A percentile compares a stretch with the other conserved stretches of the same genome.
Evolutionary conservation across 1,140 invertebrate species (phyloP).

Genomic region (Bombyx mandarina): DNA sequence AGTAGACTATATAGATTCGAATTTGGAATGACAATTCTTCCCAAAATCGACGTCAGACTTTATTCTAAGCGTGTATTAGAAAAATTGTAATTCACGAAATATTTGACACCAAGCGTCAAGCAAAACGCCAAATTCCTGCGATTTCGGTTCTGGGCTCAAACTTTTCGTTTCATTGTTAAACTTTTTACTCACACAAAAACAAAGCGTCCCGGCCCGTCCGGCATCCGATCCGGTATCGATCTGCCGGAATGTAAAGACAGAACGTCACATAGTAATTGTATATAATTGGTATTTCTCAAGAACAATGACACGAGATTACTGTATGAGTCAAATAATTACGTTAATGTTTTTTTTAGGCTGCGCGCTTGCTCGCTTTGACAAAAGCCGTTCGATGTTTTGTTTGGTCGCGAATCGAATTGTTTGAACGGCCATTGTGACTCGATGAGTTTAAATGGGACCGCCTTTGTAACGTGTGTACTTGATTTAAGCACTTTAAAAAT

Average conservation of each 20-base stretch:
- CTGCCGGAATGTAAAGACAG: conserved; percentile 41
- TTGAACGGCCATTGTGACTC: neutral
- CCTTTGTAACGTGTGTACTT: too few relatives aligned
- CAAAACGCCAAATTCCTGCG: neutral
- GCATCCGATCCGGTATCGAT: conserved; percentile 51
- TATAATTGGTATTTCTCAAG: conserved; percentile 69
- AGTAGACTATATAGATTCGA: too few relatives aligned
- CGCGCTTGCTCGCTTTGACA: conserved; percentile 42
- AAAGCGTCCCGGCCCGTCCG: neutral
- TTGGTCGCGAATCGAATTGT: conserved; percentile 30
- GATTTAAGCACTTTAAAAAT: too few relatives aligned
- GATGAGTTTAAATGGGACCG: too few relatives aligned
- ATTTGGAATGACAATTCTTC: too few relatives aligned
- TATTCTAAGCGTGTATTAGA: too few relatives aligned
- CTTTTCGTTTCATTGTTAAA: conserved; percentile 40
- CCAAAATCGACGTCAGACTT: too few relatives aligned
- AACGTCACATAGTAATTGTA: conserved; percentile 69
- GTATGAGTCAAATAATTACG: conserved; percentile 63
- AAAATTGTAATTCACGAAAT: neutral
- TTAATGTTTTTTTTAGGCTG: conserved; percentile 39
- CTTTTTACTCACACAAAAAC: conserved; percentile 32
- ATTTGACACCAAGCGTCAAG: conserved; percentile 14
- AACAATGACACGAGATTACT: conserved; percentile 67
- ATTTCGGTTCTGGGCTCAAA: conserved; percentile 1
- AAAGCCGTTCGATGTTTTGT: conserved; percentile 35